Evolutionary conservation across 2,113 vertebrate genomes (phyloP).

Genomic region (Hemiscyllium ocellatum): DNA sequence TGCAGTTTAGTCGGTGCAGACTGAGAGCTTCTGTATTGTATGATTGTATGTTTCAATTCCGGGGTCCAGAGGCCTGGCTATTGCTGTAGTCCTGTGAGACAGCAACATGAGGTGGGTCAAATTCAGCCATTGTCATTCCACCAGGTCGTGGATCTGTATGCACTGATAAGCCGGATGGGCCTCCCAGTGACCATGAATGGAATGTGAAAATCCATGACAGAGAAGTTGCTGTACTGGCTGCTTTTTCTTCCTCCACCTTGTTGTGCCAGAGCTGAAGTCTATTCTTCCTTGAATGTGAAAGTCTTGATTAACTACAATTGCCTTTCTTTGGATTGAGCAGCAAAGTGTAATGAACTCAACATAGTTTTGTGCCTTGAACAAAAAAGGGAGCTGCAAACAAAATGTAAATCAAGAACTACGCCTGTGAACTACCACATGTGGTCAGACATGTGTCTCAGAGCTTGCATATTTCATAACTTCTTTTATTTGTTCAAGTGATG

Average conservation of each 20-base stretch:
- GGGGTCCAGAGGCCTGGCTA: neutral
- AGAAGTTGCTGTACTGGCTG: too few species aligned
- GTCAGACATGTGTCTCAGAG: neutral
- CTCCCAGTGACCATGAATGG: too few species aligned
- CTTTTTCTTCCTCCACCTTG: too few species aligned
- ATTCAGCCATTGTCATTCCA: neutral
- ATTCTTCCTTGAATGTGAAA: too few species aligned
- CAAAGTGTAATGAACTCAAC: neutral
- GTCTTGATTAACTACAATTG: too few species aligned
- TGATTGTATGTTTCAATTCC: too few species aligned
- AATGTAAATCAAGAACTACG: neutral
- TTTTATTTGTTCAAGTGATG: neutral
- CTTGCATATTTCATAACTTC: neutral
- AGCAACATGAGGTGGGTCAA: neutral
- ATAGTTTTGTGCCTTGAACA: neutral
- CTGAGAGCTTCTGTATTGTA: too few species aligned
- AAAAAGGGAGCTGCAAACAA: neutral
- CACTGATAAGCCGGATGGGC: too few species aligned
- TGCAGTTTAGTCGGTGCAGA: too few species aligned
- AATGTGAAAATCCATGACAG: too few species aligned
- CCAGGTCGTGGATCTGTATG: neutral
- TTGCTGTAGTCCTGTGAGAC: neutral
- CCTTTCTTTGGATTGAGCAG: neutral
- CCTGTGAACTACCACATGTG: neutral
- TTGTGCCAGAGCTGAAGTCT: too few species aligned